phyloP scores from a whole-genome alignment of 2,113 vertebrate species.

The Artemisiospiza belli region DNA sequence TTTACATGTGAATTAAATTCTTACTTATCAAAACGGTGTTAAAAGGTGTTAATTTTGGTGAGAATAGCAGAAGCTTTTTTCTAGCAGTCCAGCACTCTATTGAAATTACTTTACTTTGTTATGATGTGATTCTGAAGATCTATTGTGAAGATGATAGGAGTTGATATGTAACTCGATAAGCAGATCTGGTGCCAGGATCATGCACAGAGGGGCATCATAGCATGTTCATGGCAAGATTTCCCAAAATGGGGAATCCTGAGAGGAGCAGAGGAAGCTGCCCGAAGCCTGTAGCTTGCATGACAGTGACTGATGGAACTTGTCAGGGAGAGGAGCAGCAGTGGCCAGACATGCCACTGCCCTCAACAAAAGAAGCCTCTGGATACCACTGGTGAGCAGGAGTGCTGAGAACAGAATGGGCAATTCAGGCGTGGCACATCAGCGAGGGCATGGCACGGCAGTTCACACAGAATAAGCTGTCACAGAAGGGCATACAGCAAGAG shows the following conservation, averaged over 20 bases:
- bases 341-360: background rate
- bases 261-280: fast-evolving
- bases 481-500: fast-evolving
- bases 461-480: background rate
- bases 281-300: fast-evolving
- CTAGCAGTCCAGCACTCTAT: background rate
- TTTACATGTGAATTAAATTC: background rate
- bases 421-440: fast-evolving
- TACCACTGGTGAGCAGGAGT: fast-evolving
- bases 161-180: background rate
- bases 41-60: fast-evolving
- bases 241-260: fast-evolving
- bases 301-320: background rate
- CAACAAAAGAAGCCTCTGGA: background rate
- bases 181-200: background rate
- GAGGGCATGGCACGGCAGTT: fast-evolving
- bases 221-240: fast-evolving
- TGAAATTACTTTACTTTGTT: background rate
- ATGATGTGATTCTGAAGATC: background rate
- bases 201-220: fast-evolving
- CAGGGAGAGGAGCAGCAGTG: fast-evolving
- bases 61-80: background rate
- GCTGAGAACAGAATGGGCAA: fast-evolving
- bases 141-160: background rate
- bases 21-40: background rate